phyloP scores from a whole-genome alignment of 2,888 invertebrate genomes.

The Callosobruchus maculatus region DNA sequence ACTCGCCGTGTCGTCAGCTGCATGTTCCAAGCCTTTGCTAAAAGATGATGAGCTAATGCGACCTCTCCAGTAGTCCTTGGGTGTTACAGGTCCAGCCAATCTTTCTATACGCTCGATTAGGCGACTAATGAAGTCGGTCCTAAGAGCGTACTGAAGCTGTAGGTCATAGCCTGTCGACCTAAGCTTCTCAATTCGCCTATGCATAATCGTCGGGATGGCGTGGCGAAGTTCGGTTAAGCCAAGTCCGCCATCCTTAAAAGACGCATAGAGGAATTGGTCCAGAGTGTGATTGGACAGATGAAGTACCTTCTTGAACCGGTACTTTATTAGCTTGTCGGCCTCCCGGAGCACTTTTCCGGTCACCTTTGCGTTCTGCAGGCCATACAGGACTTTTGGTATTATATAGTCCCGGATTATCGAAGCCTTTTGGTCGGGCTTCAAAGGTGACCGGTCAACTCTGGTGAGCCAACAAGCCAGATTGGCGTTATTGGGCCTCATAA shows the following conservation, averaged over 20 bases:
- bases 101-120: not conserved
- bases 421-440: too few relatives aligned
- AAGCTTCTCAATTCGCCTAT: constrained; percentile 11
- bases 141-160: constrained; percentile 5
- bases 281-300: constrained; percentile 50
- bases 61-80: too few relatives aligned
- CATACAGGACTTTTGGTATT: too few relatives aligned
- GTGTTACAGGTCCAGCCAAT: not conserved
- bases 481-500: too few relatives aligned
- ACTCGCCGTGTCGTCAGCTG: constrained; percentile 1
- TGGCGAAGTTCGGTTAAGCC: constrained; percentile 25
- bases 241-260: constrained; percentile 27
- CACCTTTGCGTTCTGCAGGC: too few relatives aligned
- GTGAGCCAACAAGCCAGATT: too few relatives aligned
- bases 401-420: too few relatives aligned
- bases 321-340: too few relatives aligned
- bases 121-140: constrained; percentile 1
- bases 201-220: not conserved
- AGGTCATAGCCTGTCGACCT: constrained; percentile 8
- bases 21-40: constrained; percentile 8
- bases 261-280: constrained; percentile 31
- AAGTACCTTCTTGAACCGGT: too few relatives aligned
- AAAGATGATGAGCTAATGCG: constrained; percentile 1
- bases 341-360: too few relatives aligned
- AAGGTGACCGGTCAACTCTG: too few relatives aligned